Evolutionary conservation across 2,797 vertebrate species (phyloP), one percentile per base, ranked within the genome.

Genomic region (Lerista edwardsae): DNA sequence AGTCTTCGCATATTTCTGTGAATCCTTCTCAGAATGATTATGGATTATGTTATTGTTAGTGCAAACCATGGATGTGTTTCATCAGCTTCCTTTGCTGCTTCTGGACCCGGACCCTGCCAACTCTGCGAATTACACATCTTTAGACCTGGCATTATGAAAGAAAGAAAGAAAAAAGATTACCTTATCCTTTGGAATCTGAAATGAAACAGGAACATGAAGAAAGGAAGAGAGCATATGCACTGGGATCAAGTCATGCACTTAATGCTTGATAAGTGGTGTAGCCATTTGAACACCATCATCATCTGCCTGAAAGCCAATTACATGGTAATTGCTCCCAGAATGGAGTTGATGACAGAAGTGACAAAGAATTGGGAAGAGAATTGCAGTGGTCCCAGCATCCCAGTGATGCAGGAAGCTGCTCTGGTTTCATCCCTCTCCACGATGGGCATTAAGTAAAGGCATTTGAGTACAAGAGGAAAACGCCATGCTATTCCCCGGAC

Each of bases 301-400:
- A 86, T 86, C 85, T 83, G 80, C 80, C 85, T 86, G 80, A 86
- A 83, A 86, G 80, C 80, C 85, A 86, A 86, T 82, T 82, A 83
- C 75, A 73, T 57, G 23, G 74, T 86, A 86, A 86, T 86, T 78
- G 80, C 36, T 83, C 80, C 85, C 85, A 73, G 79, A 86, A 82
- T 86, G 79, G 27, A 77, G 74, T 34, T 74, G 80, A 83, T 83
- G 75, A 73, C 75, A 86, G 75, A 83, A 86, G 80, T 73, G 75
- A 79, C 85, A 78, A 19, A 29, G 61, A 78, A 83, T 29, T 83
- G 68, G 80, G 75, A 79, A 74, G 75, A 83, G 68, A 65, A 74
- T 8, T 15, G 44, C 59, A 57, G 34, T 69, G 51, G 39, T 61
- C 65, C 51, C 65, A 65, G 34, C 31, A 47, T 81, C 75, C 80